Conservation (phyloP, 2,113 vertebrate genomes). For the Peucedramus taeniatus region DNA sequence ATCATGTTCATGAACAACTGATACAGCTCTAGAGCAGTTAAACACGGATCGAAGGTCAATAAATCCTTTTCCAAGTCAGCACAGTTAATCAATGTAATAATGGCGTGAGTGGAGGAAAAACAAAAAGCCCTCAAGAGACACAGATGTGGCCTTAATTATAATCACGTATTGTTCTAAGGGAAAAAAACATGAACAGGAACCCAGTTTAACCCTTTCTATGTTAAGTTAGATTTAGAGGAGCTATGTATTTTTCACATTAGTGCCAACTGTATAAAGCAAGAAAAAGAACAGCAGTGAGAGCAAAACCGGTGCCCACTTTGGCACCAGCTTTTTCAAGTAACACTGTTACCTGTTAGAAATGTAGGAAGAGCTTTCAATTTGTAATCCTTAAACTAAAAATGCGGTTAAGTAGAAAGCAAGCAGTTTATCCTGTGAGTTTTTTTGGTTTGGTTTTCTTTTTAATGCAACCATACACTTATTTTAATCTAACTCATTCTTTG, state of each 20-base stretch:
- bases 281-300: conserved; percentile 60
- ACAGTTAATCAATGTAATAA: conserved; percentile 20
- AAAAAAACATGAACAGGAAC: not conserved
- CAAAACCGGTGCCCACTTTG: conserved; percentile 54
- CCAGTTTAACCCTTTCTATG: conserved; percentile 54
- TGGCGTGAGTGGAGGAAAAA: not conserved
- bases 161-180: conserved; percentile 41
- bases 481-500: conserved; percentile 83
- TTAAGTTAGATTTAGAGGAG: conserved; percentile 69
- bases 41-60: conserved; percentile 60
- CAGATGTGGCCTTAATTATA: conserved; percentile 76
- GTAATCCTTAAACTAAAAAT: conserved; percentile 88
- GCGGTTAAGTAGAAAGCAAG: conserved; percentile 85
- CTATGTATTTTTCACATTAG: conserved; percentile 65
- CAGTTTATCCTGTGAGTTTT: conserved; percentile 76
- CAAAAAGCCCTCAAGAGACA: conserved; percentile 48
- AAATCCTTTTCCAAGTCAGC: conserved; percentile 55
- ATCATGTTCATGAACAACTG: conserved; percentile 12
- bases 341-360: conserved; percentile 68
- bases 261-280: conserved; percentile 65
- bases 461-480: conserved; percentile 82
- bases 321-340: conserved; percentile 69
- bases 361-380: conserved; percentile 88
- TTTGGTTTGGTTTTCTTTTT: conserved; percentile 67
- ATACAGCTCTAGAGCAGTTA: conserved; percentile 47